Percentiles rank a stretch among this genome's conserved stretches.
These are phyloP conservation scores for Lasius platythorax DNA, from an alignment of 2,888 invertebrate genomes.

Conservation along the genomic window DNA sequence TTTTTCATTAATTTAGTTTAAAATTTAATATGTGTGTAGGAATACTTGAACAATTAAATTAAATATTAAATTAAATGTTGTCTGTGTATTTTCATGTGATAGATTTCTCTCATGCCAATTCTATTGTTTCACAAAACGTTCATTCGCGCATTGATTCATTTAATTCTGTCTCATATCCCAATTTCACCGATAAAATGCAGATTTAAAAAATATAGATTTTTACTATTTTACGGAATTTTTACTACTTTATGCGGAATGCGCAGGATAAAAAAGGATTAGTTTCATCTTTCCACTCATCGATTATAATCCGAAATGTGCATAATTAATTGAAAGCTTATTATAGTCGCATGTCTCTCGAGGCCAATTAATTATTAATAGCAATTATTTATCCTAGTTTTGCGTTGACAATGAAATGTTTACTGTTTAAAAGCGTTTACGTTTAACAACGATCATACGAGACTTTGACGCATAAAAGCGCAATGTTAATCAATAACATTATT, in stretches of 20 bases:
- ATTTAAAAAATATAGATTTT: slow-evolving; percentile 4
- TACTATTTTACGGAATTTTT: neutral
- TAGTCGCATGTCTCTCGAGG: neutral
- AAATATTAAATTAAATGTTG: neutral
- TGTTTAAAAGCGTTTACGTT: neutral
- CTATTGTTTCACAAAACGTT: slow-evolving; percentile 3
- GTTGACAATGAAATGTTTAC: slow-evolving; percentile 12
- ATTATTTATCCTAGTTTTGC: slow-evolving; percentile 2
- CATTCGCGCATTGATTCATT: neutral
- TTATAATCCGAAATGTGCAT: neutral
- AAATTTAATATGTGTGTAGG: neutral
- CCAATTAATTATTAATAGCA: slow-evolving; percentile 17
- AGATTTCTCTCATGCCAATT: neutral
- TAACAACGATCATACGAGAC: neutral
- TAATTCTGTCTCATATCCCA: neutral
- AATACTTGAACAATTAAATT: slow-evolving; percentile 7
- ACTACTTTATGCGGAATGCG: neutral
- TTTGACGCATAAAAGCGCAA: neutral
- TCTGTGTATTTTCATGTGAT: neutral
- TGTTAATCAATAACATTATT: neutral
- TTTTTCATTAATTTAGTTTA: slow-evolving; percentile 14
- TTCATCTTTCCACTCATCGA: slow-evolving; percentile 13
- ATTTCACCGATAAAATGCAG: neutral
- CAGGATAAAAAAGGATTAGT: slow-evolving; percentile 1
- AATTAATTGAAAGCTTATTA: slow-evolving; percentile 29